Base-by-base conservation (phyloP, 2,888 invertebrate genomes). In the Trissoscelio sp. region DNA sequence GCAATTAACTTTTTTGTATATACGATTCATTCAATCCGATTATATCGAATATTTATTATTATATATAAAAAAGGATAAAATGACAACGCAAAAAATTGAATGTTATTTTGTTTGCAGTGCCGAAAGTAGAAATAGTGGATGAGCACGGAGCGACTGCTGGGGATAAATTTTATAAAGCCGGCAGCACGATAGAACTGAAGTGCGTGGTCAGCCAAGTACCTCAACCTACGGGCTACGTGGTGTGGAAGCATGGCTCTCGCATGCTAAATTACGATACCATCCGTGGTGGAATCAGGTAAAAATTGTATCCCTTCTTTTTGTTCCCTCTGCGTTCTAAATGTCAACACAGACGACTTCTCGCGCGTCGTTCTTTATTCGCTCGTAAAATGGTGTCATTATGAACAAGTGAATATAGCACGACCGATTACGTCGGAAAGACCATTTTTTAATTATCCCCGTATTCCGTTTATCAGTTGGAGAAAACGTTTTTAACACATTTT, bases 131-230 rank as follows among this genome's bases (percentile, higher is more conserved):
- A 89, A 96, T 96, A 85, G 94, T 96, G 53, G 96, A 96, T 89
- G 96, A 96, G 87, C 93, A 96, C 85, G 96, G 96, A 12, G 93
- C 95, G 31, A 94, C 95, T 39, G 94, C 96, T 0, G 94, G 94
- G 81, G 96, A 96, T 92, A 96, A 96, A 92, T 95, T 95, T 91
- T 96, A 96, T 93, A 96, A 96, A 90, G 95, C 95, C 85, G 96
- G 96, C 31, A 96, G 96, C 85, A 96, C 96, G 85, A 96, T 96
- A 87, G 96, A 96, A 90, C 93, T 96, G 74, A 94, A 96, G 86
- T 96, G 96, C 89, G 94, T 96, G 85, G 95, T 96, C 89, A 96
- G 95, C 87, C 95, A 95, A 90, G 95, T 96, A 73, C 96, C 96
- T 3, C 95, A 95, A 88, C 95, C 95, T 5, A 94, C 95, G 57